These are phyloP conservation scores for Hirundo rustica DNA, from an alignment of 2,797 vertebrate genomes.

Conservation along the genomic window DNA sequence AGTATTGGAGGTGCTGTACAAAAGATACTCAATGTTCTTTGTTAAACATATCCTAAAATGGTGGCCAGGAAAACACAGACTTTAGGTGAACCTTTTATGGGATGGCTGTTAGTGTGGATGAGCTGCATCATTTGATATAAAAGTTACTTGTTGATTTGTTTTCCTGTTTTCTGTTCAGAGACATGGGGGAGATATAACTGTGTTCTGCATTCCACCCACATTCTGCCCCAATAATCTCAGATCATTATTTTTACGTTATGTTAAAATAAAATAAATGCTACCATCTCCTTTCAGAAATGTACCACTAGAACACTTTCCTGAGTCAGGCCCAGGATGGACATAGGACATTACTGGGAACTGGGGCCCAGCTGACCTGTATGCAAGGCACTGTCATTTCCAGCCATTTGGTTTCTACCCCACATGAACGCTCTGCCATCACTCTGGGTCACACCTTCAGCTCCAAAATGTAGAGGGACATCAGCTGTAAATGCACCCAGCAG, in stretches of 20 bases:
- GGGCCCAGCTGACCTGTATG: not conserved
- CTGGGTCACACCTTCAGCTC: not conserved
- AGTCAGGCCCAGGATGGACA: not conserved
- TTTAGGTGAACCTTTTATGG: not conserved
- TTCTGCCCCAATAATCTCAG: constrained; percentile 26
- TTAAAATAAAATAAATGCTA: not conserved
- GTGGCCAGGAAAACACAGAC: constrained; percentile 22
- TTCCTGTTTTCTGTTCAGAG: constrained; percentile 23
- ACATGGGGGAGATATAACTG: not conserved
- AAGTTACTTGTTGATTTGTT: not conserved
- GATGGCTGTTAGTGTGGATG: not conserved
- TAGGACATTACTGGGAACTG: not conserved
- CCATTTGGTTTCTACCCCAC: not conserved
- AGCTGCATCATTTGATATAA: not conserved
- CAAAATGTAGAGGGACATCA: not conserved
- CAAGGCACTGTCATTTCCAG: not conserved
- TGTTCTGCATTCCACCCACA: not conserved
- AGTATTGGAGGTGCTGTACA: constrained; percentile 67
- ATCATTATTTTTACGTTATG: constrained; percentile 7
- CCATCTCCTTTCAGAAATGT: not conserved
- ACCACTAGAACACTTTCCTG: not conserved
- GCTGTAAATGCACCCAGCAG: not conserved
- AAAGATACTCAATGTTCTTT: constrained; percentile 49
- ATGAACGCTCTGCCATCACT: not conserved
- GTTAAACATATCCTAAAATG: constrained; percentile 54